Conservation (phyloP, 23 tunicate species). For the Diplosoma virens region DNA sequence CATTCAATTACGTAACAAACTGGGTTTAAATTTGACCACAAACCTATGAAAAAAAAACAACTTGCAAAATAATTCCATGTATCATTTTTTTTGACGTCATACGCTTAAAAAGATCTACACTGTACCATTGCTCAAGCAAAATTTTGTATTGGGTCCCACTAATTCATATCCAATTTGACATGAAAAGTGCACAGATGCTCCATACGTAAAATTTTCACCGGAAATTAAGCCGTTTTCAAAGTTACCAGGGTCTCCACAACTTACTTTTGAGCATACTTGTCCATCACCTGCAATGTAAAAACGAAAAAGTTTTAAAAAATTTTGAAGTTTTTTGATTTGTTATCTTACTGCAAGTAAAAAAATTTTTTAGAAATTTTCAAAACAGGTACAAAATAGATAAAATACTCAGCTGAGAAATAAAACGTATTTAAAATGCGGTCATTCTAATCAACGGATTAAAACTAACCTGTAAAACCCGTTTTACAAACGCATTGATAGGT, state of each 20-base stretch:
- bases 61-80: no score
- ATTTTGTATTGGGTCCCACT: constrained; percentile 26
- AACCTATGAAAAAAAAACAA: no score
- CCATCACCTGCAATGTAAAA: constrained; percentile 53
- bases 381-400: background rate
- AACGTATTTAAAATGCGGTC: background rate
- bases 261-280: constrained; percentile 31
- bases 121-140: constrained; percentile 44
- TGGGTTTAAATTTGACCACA: constrained; percentile 51
- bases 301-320: background rate
- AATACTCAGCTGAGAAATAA: background rate
- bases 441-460: background rate
- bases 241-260: constrained; percentile 73
- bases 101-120: no score
- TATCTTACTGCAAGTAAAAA: no score
- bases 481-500: constrained; percentile 60
- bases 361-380: background rate
- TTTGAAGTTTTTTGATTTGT: background rate
- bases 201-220: constrained; percentile 51
- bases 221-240: constrained; percentile 47
- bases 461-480: constrained; percentile 62
- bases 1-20: constrained; percentile 53
- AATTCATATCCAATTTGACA: constrained; percentile 56
- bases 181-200: constrained; percentile 27
- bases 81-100: no score